Evolutionary conservation across 2,113 vertebrate genomes (phyloP), one percentile per base, ranked within the genome.

Genomic region (Arenaria interpres): DNA sequence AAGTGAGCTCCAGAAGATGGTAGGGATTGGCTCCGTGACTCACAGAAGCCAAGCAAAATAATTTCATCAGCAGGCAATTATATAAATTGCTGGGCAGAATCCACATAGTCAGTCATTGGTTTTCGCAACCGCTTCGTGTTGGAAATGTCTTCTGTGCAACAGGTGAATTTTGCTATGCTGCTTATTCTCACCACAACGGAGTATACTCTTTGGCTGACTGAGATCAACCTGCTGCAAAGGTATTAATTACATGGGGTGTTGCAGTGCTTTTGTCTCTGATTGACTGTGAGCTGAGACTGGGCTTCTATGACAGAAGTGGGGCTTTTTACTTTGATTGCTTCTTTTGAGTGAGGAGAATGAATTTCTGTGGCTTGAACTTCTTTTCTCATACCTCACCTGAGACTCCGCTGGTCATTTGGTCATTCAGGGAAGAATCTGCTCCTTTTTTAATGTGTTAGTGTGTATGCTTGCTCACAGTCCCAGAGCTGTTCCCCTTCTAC

Each of bases 41-140:
- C 95, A 94, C 63, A 86, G 59, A 87, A 89, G 73, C 77, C 46
- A 76, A 78, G 45, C 77, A 82, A 88, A 96, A 76, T 72, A 0
- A 14, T 92, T 92, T 90, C 43, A 72, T 84, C 82, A 74, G 53
- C 72, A 88, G 76, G 63, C 88, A 95, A 94, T 95, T 96, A 81
- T 1, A 78, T 56, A 84, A 94, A 96, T 89, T 81, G 60, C 60
- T 84, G 83, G 64, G 54, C 50, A 86, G 85, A 79, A 96, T 91
- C 24, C 6, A 1, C 21, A 15, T 62, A 89, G 91, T 20, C 56
- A 62, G 76, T 63, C 39, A 5, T 20, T 89, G 53, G 3, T 81
- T 94, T 95, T 82, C 3, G 2, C 46, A 90, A 16, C 54, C 63
- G 48, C 32, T 14, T 76, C 33, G 71, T 72, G 9, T 5, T 78